A percentile compares a stretch with the other conserved stretches of the same genome.
Evolutionary conservation across 2,888 invertebrate genomes (phyloP).

Genomic region (Drosophila pegasa): DNA sequence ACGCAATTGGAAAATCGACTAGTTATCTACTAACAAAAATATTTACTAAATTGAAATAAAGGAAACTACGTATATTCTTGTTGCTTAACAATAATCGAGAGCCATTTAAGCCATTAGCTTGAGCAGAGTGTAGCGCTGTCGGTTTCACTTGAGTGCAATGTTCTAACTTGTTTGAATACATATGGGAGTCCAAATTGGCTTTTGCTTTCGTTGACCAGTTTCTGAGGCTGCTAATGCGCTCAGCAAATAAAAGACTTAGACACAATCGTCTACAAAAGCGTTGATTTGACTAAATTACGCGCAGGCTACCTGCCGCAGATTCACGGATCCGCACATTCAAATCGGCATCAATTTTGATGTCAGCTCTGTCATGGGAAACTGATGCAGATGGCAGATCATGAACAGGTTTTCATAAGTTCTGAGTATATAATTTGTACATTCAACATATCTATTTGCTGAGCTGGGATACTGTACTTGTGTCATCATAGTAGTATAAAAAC

Average conservation of each 20-base stretch:
- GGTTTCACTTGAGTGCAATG: constrained; percentile 5
- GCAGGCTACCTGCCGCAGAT: constrained; percentile 43
- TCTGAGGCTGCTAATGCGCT: constrained; percentile 57
- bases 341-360: constrained; percentile 67
- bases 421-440: constrained; percentile 35
- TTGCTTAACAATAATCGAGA: neutral
- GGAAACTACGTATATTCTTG: neutral
- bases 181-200: constrained; percentile 37
- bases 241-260: constrained; percentile 61
- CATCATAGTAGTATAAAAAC: neutral
- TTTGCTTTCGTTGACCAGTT: constrained; percentile 69
- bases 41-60: too few relatives aligned
- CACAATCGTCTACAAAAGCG: constrained; percentile 57
- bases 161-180: constrained; percentile 20
- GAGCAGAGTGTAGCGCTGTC: neutral
- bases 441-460: neutral
- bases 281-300: constrained; percentile 75
- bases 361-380: constrained; percentile 52
- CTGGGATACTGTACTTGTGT: neutral
- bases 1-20: too few relatives aligned
- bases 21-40: too few relatives aligned
- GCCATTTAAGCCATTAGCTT: neutral
- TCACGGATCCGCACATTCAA: constrained; percentile 28
- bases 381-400: constrained; percentile 53
- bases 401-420: constrained; percentile 62